These are phyloP conservation scores for Cryptomyrus ogoouensis DNA, from an alignment of 2,113 vertebrate species.

Conservation along the genomic window DNA sequence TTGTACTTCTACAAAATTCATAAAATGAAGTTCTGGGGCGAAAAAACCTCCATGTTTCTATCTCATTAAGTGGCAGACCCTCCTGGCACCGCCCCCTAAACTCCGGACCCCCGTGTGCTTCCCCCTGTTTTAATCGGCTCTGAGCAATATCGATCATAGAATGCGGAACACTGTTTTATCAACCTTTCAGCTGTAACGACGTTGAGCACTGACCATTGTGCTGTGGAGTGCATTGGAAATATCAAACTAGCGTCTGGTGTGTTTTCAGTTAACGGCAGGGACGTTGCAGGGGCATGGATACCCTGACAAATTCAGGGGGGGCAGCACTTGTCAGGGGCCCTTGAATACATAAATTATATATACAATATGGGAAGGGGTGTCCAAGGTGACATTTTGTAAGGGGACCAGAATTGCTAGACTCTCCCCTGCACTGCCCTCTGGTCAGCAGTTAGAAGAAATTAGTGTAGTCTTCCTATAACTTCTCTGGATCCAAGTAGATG, in stretches of 20 bases:
- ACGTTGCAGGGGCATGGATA: too few species aligned
- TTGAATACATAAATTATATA: too few species aligned
- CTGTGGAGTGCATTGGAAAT: neutral
- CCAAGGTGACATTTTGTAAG: too few species aligned
- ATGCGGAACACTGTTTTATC: neutral
- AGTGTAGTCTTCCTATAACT: neutral
- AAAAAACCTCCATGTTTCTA: neutral
- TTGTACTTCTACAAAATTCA: neutral
- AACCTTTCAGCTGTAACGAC: neutral
- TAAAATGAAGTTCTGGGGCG: neutral
- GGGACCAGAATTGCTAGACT: too few species aligned
- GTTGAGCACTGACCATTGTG: neutral
- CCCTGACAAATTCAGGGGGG: too few species aligned
- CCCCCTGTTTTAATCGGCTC: neutral
- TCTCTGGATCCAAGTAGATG: neutral
- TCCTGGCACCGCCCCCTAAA: neutral
- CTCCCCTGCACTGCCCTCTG: too few species aligned
- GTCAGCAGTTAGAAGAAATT: neutral
- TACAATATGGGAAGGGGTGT: too few species aligned
- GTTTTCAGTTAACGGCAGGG: neutral
- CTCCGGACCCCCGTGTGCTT: neutral
- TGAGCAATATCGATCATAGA: neutral
- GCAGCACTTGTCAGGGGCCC: too few species aligned
- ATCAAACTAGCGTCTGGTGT: neutral
- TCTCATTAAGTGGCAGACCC: neutral